These are phyloP conservation scores for Holcopasites calliopsidis DNA, from an alignment of 1,140 invertebrate genomes.

Conservation along the genomic window DNA sequence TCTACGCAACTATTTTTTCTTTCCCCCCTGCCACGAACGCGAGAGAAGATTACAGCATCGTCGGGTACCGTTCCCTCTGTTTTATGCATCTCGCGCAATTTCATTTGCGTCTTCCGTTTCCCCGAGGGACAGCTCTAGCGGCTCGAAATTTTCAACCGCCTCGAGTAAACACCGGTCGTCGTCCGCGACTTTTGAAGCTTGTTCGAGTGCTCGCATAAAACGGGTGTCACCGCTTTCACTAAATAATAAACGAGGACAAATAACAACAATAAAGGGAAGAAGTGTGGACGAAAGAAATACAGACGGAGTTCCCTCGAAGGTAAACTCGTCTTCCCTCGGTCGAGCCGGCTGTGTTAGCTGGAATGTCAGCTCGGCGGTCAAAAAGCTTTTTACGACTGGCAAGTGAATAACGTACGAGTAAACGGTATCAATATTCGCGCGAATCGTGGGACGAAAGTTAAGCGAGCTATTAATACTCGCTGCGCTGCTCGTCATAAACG, in stretches of 20 bases:
- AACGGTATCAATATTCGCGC: neutral
- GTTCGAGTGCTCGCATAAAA: neutral
- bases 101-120: neutral
- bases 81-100: neutral
- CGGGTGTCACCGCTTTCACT: too few relatives aligned
- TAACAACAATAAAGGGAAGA: too few relatives aligned
- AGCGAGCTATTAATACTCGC: neutral
- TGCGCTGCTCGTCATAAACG: conserved; percentile 1
- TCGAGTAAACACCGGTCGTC: neutral
- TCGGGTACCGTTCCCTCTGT: neutral
- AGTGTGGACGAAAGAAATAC: neutral
- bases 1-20: neutral
- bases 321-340: neutral
- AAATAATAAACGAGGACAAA: too few relatives aligned
- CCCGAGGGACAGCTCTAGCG: neutral
- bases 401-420: neutral
- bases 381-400: neutral
- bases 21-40: too few relatives aligned
- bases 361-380: neutral
- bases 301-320: neutral
- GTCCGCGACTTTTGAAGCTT: neutral
- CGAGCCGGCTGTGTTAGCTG: neutral
- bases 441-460: neutral
- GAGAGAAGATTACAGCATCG: neutral
- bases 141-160: neutral